Percentiles rank a stretch among this genome's conserved stretches.
Conservation (phyloP, 2,113 vertebrate genomes). For the Columbina picui region DNA sequence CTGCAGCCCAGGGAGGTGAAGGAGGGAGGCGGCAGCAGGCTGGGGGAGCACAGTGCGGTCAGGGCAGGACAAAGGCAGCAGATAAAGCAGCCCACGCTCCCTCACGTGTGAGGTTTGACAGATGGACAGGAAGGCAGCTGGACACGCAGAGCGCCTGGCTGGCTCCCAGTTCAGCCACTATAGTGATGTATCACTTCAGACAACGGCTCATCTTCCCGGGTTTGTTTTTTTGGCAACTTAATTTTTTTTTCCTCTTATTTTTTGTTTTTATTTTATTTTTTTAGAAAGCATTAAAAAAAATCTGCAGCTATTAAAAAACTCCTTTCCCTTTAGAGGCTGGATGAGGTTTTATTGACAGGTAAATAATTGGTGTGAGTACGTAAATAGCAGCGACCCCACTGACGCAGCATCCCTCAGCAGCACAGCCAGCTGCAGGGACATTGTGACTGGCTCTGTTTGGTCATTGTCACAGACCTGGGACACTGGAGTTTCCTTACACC, state of each 20-base stretch:
- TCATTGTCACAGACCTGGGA: slow-evolving; percentile 8
- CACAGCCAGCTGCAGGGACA: background rate
- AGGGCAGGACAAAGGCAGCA: background rate
- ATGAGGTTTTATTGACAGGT: slow-evolving; percentile 63
- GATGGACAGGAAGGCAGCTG: slow-evolving; percentile 18
- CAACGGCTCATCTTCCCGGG: slow-evolving; percentile 20
- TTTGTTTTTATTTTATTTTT: background rate
- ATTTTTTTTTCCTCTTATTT: background rate
- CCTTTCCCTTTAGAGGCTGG: slow-evolving; percentile 51
- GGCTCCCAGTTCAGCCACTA: background rate
- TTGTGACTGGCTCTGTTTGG: background rate
- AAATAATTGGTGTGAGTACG: slow-evolving; percentile 18
- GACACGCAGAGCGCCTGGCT: background rate
- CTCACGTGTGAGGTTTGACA: background rate
- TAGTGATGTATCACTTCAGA: background rate
- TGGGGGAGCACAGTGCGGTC: background rate
- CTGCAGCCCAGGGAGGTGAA: no score
- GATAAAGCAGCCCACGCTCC: background rate
- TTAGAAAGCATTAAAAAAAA: slow-evolving; percentile 73
- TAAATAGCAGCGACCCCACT: slow-evolving; percentile 60
- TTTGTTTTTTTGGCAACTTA: slow-evolving; percentile 56
- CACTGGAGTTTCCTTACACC: background rate
- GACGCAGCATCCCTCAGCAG: background rate
- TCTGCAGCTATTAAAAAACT: slow-evolving; percentile 65
- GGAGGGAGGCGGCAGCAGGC: background rate